These are phyloP conservation scores for Calycopis cecrops DNA, from an alignment of 1,140 invertebrate genomes.

Conservation along the genomic window DNA sequence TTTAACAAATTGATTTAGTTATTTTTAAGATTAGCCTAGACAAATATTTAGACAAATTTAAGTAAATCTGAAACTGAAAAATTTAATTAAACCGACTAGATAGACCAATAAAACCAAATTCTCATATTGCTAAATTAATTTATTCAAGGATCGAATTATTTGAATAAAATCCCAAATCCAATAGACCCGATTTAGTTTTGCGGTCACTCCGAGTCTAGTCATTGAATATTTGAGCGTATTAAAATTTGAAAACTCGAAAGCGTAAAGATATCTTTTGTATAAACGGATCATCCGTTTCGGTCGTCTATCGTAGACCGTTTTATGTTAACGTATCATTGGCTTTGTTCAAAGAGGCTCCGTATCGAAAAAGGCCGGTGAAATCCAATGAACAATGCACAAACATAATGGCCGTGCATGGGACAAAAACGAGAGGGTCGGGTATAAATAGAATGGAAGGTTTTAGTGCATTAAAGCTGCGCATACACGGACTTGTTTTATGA, in stretches of 20 bases:
- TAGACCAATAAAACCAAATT: no score
- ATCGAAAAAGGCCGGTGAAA: constrained; percentile 38
- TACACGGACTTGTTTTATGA: neutral
- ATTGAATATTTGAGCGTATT: neutral
- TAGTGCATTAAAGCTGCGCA: neutral
- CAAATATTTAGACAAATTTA: no score
- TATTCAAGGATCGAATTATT: no score
- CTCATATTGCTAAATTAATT: no score
- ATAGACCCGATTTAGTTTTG: no score
- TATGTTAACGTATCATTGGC: constrained; percentile 43
- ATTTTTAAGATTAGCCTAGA: no score
- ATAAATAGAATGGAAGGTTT: neutral
- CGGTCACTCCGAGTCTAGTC: no score
- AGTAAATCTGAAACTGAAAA: no score
- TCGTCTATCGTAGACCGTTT: constrained; percentile 26
- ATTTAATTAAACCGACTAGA: no score
- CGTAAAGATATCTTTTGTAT: constrained; percentile 6
- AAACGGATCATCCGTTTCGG: constrained; percentile 14
- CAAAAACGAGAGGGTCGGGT: constrained; percentile 22
- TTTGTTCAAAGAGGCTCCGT: constrained; percentile 39
- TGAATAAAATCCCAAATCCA: no score
- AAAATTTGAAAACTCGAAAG: constrained; percentile 7
- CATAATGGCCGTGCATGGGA: constrained; percentile 21
- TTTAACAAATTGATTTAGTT: no score
- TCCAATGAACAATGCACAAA: constrained; percentile 49